Percentiles rank a stretch among this genome's conserved stretches.
These are phyloP conservation scores for Pao palembangensis DNA, from an alignment of 2,113 vertebrate species.

Conservation along the genomic window DNA sequence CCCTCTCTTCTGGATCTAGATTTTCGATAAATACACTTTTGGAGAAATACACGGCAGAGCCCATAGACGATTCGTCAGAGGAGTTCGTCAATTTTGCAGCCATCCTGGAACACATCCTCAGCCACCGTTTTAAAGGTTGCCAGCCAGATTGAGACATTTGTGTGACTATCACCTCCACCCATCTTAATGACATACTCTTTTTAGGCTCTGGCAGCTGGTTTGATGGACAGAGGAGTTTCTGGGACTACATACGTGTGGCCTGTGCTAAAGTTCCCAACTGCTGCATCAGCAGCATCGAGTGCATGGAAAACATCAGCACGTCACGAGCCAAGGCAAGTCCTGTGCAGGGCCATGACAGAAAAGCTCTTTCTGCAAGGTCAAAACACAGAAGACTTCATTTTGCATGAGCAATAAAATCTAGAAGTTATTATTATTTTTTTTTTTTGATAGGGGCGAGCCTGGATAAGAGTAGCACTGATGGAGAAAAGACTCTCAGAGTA, in stretches of 20 bases:
- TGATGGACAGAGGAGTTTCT: constrained; percentile 91
- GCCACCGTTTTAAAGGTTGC: constrained; percentile 91
- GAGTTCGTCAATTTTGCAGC: constrained; percentile 96
- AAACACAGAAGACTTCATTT: too few relatives aligned
- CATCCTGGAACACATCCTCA: constrained; percentile 95
- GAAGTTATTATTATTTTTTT: neutral
- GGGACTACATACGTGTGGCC: constrained; percentile 92
- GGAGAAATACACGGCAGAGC: constrained; percentile 92
- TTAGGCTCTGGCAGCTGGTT: constrained; percentile 93
- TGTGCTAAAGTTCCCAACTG: constrained; percentile 94
- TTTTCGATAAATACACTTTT: constrained; percentile 94
- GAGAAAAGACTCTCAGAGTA: constrained; percentile 96
- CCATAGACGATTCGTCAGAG: constrained; percentile 93
- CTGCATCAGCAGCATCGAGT: constrained; percentile 95
- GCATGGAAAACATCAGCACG: constrained; percentile 95
- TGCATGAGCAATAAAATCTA: too few relatives aligned
- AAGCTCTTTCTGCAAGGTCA: neutral
- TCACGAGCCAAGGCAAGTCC: constrained; percentile 87
- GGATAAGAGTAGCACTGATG: constrained; percentile 95
- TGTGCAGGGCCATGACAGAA: neutral
- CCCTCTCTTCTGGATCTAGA: constrained; percentile 19
- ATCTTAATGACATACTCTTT: neutral
- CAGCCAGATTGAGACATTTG: neutral
- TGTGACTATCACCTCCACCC: neutral
- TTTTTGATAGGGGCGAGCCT: constrained; percentile 86